Evolutionary conservation across 2,888 invertebrate species (phyloP), one percentile per base, ranked within the genome.

Genomic region (Drosophila rubida): DNA sequence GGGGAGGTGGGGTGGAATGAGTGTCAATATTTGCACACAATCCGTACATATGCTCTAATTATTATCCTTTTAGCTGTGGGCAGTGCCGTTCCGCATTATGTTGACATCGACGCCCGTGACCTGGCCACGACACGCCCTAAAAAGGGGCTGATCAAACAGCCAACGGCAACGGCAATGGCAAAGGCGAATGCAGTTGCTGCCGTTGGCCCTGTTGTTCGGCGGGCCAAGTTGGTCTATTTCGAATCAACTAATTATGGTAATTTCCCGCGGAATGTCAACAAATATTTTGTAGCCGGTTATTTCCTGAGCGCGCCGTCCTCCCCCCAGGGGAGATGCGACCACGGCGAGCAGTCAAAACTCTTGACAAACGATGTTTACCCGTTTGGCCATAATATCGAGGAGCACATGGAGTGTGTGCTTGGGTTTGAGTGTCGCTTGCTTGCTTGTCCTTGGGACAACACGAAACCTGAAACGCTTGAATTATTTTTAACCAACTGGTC

Each of bases 161-260:
- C 59, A 8, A 11, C 30, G 11, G 11, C 30, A 23, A 23, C 4
- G 0, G 6, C 5, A 0, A 6, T 5, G 30, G 30, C 30, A 64
- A 71, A 69, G 70, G 62, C 59, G 50, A 69, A 9, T 58, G 57
- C 64, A 79, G 82, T 81, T 71, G 48, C 59, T 67, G 66, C 57
- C 76, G 49, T 30, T 14, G 19, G 6, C 16, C 23, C 44, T 32
- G 22, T 4, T 16, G 19, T 19, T 19, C 19, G 3, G 19, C 19
- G 19, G 19, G 19, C 3, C 16, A 51, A 27, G 30, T 54, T 71
- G 88, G 69, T 75, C 73, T 77, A 71, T 55, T 80, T 59, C 68
- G 67, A 83, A 88, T 83, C 89, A 90, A 90, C 89, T 89, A 89
- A 89, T 89, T 89, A 90, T 87, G 89, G 90, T 90, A 90, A 90